Conservation (phyloP, 2,113 vertebrate species). For the Ceratotherium simum region DNA sequence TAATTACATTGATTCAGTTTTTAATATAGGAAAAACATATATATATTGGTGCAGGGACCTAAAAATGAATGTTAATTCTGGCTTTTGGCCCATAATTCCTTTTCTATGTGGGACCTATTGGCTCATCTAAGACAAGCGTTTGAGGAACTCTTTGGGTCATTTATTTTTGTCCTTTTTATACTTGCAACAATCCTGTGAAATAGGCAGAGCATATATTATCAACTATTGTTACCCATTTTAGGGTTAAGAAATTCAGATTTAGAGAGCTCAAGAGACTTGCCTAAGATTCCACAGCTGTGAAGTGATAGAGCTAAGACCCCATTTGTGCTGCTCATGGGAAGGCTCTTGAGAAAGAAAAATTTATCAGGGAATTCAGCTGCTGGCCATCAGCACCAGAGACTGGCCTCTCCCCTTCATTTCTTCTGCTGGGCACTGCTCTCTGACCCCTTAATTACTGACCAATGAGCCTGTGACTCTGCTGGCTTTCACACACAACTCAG, state of each 20-base stretch:
- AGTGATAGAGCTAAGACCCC: neutral
- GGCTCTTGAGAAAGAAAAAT: neutral
- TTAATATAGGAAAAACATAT: neutral
- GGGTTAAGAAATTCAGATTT: neutral
- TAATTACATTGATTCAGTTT: slow-evolving; percentile 14
- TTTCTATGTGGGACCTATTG: neutral
- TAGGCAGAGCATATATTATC: neutral
- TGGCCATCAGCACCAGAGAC: neutral
- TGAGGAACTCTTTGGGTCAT: neutral
- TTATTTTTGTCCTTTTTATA: neutral
- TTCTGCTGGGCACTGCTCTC: neutral
- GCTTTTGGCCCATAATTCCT: neutral
- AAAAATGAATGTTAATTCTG: neutral
- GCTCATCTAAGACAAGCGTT: neutral
- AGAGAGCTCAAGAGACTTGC: neutral
- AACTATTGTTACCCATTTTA: neutral
- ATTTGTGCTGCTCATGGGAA: neutral
- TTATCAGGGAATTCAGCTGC: neutral
- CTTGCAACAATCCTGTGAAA: neutral
- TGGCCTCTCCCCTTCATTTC: neutral
- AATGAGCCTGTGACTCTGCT: neutral
- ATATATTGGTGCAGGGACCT: neutral
- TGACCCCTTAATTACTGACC: neutral
- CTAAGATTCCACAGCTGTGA: neutral
- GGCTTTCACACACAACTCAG: neutral